Conservation (phyloP, 2,888 invertebrate species). For the Nemotelus nigrinus region DNA sequence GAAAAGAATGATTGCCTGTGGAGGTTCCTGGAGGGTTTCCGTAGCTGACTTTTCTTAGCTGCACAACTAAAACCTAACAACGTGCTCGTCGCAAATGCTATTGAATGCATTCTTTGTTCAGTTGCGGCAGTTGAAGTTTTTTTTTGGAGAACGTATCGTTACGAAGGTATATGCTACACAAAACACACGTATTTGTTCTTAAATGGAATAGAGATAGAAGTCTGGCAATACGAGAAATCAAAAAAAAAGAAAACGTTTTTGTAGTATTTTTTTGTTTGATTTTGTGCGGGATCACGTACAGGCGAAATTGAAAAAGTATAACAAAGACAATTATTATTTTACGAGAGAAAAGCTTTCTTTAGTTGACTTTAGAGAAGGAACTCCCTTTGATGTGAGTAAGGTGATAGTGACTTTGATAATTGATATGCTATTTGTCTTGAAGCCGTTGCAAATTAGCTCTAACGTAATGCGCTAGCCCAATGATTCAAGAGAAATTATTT, state of each 20-base stretch:
- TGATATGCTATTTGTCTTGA: too few species aligned
- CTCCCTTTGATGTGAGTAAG: too few species aligned
- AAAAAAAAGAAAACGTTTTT: neutral
- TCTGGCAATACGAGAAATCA: neutral
- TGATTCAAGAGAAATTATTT: too few species aligned
- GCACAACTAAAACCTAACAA: too few species aligned
- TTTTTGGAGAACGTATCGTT: neutral
- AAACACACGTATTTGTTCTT: neutral
- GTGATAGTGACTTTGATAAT: too few species aligned
- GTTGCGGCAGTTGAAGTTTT: neutral
- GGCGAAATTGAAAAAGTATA: neutral
- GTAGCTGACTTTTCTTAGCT: neutral
- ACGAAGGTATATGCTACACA: neutral
- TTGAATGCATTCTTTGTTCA: neutral
- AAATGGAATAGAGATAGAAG: too few species aligned
- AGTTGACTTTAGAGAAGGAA: too few species aligned
- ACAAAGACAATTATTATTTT: slow-evolving; percentile 18
- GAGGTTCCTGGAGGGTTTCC: neutral
- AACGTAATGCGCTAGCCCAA: too few species aligned
- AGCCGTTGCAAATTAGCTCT: too few species aligned
- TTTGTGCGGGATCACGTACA: slow-evolving; percentile 25
- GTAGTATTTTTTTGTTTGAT: neutral
- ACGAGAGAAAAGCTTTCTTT: neutral
- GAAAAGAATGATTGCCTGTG: slow-evolving; percentile 11
- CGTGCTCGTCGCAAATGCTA: too few species aligned